Evolutionary conservation across 1,140 invertebrate genomes (phyloP), one percentile per base, ranked within the genome.

Genomic region (Ctenoplectra terminalis): DNA sequence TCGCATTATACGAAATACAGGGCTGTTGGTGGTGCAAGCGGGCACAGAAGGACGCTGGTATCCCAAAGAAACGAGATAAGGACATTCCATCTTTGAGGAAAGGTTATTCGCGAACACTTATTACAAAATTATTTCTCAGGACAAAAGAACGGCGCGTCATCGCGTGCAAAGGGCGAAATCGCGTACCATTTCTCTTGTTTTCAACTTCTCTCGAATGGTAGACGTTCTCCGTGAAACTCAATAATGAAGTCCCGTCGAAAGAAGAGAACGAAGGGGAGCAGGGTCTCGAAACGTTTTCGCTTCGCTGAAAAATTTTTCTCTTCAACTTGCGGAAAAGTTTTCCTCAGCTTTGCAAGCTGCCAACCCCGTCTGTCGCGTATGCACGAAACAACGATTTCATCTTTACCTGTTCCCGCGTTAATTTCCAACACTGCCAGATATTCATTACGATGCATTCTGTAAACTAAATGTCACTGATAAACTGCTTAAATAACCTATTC

Each of bases 221-320:
- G 46, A 23, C 56, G n/a, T 29, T n/a, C 40, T 3, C 26, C 26
- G 23, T 26, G 79, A 81, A 85, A 86, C 48, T 85, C 60, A 60
- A 82, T 86, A 73, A 86, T 82, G 54, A 85, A 64, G 78, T 82
- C 69, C 50, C 34, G 37, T n/a, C 5, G 48, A 15, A 37, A 8
- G 13, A 1, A 13, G 5, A 11, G 20, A 15, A 29, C 46, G 48
- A 31, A 63, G 50, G 34, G 23, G n/a, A n/a, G n/a, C n/a, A n/a
- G n/a, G n/a, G 72, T 6, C 5, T 7, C 43, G 31, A 48, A 37
- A 76, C 46, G 69, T 56, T 77, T 50, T 60, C 67, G 26, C 83
- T 52, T 66, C 54, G 31, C 13, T 31, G 66, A 58, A 61, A 56
- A 82, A 82, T 82, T 82, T 76, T 37, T 71, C 64, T 72, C 48